Base-by-base conservation (phyloP, 2,113 vertebrate genomes). In the Channa maculata region DNA sequence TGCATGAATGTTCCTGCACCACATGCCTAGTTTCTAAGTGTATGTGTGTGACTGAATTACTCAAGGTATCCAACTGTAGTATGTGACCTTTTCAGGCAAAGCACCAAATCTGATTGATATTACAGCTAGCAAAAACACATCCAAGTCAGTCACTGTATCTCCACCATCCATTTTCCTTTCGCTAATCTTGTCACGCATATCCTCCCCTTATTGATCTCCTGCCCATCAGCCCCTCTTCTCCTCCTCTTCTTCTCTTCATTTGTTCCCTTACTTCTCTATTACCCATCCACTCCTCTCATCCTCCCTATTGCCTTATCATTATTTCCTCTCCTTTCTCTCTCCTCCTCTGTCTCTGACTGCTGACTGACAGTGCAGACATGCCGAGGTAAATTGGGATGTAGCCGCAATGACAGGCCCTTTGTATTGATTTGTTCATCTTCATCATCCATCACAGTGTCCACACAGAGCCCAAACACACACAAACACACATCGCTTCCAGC, bases 341-440 rank as follows among this genome's bases (percentile, higher is more conserved):
- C 24, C 51, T 38, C 13, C 36, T 67, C 83, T 12, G 46, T 59
- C 70, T 69, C n/a, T 6, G 13, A 51, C 63, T 2, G 12, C 75
- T 84, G 86, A 84, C 80, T 70, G 90, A 85, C 85, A 84, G 80
- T 3, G 54, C 72, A 45, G 81, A 88, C 73, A 68, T 60, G 73
- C 41, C 3, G 55, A 54, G 75, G 77, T 85, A 85, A 89, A 92
- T 83, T 88, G 88, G 81, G 81, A 87, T 87, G 85, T 85, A 82
- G 79, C 73, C 11, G 54, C 76, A 14, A 58, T 84, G 88, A 82
- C 88, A 80, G 84, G 77, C 54, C 69, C 67, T 89, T 88, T 85
- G 84, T 86, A 89, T 92, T 82, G 86, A 89, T 91, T 88, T 88
- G 77, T 61, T 85, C 72, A 60, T 90, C 77, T 88, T 80, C 80